Evolutionary conservation across 1,140 invertebrate genomes (phyloP), one percentile per base, ranked within the genome.

Genomic region (Conus betulinus): DNA sequence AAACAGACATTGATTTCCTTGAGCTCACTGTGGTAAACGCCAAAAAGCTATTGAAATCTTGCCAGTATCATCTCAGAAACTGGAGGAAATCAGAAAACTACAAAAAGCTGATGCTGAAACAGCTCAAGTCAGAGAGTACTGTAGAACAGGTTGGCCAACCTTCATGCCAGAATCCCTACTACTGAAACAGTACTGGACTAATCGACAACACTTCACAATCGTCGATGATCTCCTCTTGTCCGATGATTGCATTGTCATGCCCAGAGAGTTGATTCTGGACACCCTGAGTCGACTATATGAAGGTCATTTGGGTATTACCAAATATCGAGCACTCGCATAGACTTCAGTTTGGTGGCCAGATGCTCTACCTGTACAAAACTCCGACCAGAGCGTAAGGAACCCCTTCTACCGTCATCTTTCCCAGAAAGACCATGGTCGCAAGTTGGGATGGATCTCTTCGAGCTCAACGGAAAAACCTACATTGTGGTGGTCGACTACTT

Each of bases 241-340:
- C 20, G 55, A 67, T 67, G 63, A 63, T 20, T 71, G 85, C 3
- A 89, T 91, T 39, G 39, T 39, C 39, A 39, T 39, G 39, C 39
- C 39, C 39, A 39, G 39, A 39, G 39, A 39, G 39, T 20, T 89
- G 53, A 51, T 83, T 51, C 6, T 25, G 17, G 76, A 87, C 25
- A 81, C 87, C 5, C 84, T 91, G 7, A 23, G 27, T 7, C 67
- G 52, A 3, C 82, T 90, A 5, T 87, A 90, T 85, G 88, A 90
- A n/a, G 84, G 88, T 57, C 91, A 91, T 63, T 71, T 84, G 15
- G 89, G 87, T 10, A 20, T 91, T 7, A 85, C n/a, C 53, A 88
- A 88, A 55, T 76, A 39, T 55, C 60, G 84, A 5, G 67, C 20
- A 76, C 51, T 82, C 2, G 86, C 88, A 10, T 20, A 63, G 20